phyloP scores from a whole-genome alignment of 2,888 invertebrate genomes.

The Eurytoma californica region DNA sequence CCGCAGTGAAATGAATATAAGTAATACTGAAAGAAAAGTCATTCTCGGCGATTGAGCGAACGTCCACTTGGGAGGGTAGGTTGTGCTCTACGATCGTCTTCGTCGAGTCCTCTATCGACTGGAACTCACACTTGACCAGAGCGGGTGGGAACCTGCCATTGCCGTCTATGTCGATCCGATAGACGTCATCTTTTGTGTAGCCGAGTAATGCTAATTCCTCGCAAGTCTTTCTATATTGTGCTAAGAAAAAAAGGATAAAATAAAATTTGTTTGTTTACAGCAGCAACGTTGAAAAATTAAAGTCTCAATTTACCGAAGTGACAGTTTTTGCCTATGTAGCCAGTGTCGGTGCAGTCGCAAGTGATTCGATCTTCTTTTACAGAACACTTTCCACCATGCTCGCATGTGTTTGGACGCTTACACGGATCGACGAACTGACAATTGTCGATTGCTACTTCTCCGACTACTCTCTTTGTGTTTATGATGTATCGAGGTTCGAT shows the following conservation, averaged over 20 bases:
- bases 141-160: slow-evolving; percentile 94
- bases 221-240: slow-evolving; percentile 92
- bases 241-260: slow-evolving; percentile 73
- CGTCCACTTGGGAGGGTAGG: slow-evolving; percentile 92
- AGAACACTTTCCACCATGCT: slow-evolving; percentile 93
- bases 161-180: slow-evolving; percentile 94
- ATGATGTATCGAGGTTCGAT: slow-evolving; percentile 89
- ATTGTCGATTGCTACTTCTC: slow-evolving; percentile 92
- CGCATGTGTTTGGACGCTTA: slow-evolving; percentile 91
- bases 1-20: slow-evolving; percentile 91
- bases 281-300: not conserved
- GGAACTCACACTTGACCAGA: slow-evolving; percentile 94
- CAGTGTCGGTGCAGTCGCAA: slow-evolving; percentile 93
- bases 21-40: slow-evolving; percentile 91
- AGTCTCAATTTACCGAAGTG: slow-evolving; percentile 83
- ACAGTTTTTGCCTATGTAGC: slow-evolving; percentile 95
- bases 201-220: slow-evolving; percentile 93
- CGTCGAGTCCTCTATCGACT: slow-evolving; percentile 88
- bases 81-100: slow-evolving; percentile 94
- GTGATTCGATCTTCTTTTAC: slow-evolving; percentile 91
- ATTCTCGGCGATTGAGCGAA: slow-evolving; percentile 85
- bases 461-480: slow-evolving; percentile 88
- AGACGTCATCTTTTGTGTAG: slow-evolving; percentile 92
- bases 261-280: not conserved
- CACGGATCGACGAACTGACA: slow-evolving; percentile 94